Evolutionary conservation across 2,888 invertebrate genomes (phyloP), one percentile per base, ranked within the genome.

Genomic region (Eurytoma adleriae): DNA sequence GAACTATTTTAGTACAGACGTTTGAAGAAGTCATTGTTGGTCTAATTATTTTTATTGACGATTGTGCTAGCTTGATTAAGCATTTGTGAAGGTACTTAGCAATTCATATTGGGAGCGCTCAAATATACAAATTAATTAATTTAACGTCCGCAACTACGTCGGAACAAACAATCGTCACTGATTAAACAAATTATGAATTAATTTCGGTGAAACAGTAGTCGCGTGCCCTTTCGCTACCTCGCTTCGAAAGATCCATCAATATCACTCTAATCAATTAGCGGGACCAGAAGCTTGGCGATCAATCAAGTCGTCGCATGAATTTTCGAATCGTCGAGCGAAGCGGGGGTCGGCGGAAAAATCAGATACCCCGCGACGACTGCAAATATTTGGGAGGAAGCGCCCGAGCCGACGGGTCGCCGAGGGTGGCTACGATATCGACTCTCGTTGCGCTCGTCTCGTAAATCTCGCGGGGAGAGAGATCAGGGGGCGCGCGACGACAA

Each of bases 401-500:
- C 24, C 24, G 24, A 24, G 24, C 24, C 24, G 1, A 2, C 24
- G 24, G 24, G 10, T 40, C 10, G 10, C 7, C 10, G 10, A 40
- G 40, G 40, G 40, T 40, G 40, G 5, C 30, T 5, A 30, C 30
- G 30, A 3, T 30, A 30, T 30, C 27, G 50, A 0, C 14, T 7
- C 27, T 59, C 24, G 40, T 64, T 16, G 1, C 64, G 30, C 48
- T 40, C 0, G 40, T 5, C 40, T 10, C 64, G 18, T 64, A 64
- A 64, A 64, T 64, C 62, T 48, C 18, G 57, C n/a, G 57, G 54
- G 4, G 20, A 27, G 64, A 16, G 54, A 61, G 40, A n/a, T 40
- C 59, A 66, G 71, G 67, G 56, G 30, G 68, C 62, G 48, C 54
- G 54, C 59, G 62, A 62, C 59, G 72, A 78, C 78, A 73, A 74